Evolutionary conservation across 2,113 vertebrate species (phyloP).

Genomic region (Herpetotheres cachinnans): DNA sequence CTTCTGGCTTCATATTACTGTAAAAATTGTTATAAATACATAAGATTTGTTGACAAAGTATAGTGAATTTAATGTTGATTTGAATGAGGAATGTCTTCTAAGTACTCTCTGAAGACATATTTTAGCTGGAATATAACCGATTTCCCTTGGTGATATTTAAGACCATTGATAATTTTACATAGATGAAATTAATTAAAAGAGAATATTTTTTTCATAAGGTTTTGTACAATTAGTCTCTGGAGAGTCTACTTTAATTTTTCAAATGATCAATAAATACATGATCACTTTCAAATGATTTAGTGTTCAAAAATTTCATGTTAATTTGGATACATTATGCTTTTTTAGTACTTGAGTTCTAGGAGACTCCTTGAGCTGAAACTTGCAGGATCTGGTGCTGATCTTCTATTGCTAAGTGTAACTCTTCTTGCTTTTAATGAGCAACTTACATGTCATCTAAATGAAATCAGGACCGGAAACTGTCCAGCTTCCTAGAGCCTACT

Average conservation of each 20-base stretch:
- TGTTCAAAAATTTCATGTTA: background rate
- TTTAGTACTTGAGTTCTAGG: background rate
- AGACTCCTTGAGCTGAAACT: background rate
- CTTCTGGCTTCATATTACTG: slow-evolving; percentile 2
- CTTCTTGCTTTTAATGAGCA: background rate
- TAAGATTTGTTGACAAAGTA: slow-evolving; percentile 31
- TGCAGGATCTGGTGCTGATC: background rate
- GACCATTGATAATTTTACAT: background rate
- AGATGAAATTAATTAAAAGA: background rate
- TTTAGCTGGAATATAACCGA: background rate
- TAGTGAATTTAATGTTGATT: background rate
- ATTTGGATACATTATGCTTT: background rate
- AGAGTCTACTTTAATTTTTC: background rate
- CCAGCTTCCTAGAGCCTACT: background rate
- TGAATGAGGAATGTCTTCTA: background rate
- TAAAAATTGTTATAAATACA: slow-evolving; percentile 1
- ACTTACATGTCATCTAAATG: background rate
- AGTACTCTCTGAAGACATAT: background rate
- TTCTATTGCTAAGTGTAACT: background rate
- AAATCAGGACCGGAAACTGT: background rate
- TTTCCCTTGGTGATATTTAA: background rate
- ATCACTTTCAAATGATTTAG: background rate
- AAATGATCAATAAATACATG: background rate
- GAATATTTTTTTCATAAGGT: background rate
- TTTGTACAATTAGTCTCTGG: background rate